phyloP scores from a whole-genome alignment of 1,140 invertebrate species.

The Apis laboriosa region DNA sequence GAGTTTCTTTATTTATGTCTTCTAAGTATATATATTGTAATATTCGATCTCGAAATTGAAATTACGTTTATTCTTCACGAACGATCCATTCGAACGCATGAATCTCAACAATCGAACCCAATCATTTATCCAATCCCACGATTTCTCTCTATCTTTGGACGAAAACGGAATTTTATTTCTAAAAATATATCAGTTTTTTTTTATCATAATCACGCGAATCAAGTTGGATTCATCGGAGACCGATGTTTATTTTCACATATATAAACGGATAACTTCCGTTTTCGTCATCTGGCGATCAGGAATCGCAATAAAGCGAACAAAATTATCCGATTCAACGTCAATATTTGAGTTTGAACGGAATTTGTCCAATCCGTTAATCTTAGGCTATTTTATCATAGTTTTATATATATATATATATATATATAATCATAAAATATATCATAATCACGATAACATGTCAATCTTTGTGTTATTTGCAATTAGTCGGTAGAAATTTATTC shows the following conservation, averaged over 20 bases:
- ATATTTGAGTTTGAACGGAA: slow-evolving; percentile 1
- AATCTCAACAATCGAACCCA: too few relatives aligned
- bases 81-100: too few relatives aligned
- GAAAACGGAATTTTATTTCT: background rate
- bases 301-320: background rate
- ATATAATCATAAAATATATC: background rate
- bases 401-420: slow-evolving; percentile 1
- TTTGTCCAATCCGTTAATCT: slow-evolving; percentile 3
- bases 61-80: too few relatives aligned
- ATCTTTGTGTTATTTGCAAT: background rate
- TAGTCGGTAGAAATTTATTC: slow-evolving; percentile 1
- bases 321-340: background rate
- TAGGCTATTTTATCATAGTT: background rate
- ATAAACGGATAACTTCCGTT: background rate
- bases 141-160: background rate
- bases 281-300: background rate
- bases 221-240: background rate
- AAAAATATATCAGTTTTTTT: background rate
- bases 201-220: too few relatives aligned
- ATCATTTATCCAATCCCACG: background rate
- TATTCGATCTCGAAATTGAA: too few relatives aligned
- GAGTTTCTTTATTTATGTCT: too few relatives aligned
- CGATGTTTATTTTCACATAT: slow-evolving; percentile 8
- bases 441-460: background rate
- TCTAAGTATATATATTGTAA: too few relatives aligned